Percentiles rank a stretch among this genome's conserved stretches.
Evolutionary conservation across 2,113 vertebrate genomes (phyloP).

Genomic region (Morone saxatilis): DNA sequence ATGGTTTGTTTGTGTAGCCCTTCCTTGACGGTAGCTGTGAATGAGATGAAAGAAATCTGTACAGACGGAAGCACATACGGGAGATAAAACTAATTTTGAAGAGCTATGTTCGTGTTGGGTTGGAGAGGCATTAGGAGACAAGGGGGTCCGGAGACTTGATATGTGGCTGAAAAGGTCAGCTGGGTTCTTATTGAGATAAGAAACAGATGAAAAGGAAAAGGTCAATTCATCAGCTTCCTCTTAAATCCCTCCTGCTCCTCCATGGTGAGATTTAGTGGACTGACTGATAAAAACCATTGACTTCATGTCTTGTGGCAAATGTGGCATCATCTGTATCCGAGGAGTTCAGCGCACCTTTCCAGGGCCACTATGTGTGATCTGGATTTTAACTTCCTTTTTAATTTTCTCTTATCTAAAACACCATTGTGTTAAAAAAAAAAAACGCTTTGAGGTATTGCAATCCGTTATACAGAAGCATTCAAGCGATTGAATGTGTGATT

Average conservation of each 20-base stretch:
- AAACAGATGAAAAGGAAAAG: constrained; percentile 81
- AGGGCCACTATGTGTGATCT: neutral
- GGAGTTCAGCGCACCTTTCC: neutral
- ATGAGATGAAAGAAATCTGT: constrained; percentile 46
- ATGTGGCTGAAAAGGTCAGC: constrained; percentile 81
- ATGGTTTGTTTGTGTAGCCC: constrained; percentile 44
- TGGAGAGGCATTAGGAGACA: constrained; percentile 34
- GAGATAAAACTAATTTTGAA: constrained; percentile 67
- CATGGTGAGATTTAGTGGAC: constrained; percentile 71
- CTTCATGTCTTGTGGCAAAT: constrained; percentile 59
- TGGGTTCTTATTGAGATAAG: constrained; percentile 81
- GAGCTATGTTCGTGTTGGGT: constrained; percentile 35
- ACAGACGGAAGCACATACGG: constrained; percentile 34
- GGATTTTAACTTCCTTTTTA: constrained; percentile 35
- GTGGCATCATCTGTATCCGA: constrained; percentile 38
- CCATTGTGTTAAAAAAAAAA: constrained; percentile 22
- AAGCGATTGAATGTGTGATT: constrained; percentile 43
- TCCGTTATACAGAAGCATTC: constrained; percentile 19
- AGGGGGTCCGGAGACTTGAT: constrained; percentile 65
- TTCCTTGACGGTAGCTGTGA: neutral
- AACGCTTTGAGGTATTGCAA: constrained; percentile 21
- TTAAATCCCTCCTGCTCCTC: constrained; percentile 75
- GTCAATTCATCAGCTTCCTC: constrained; percentile 83
- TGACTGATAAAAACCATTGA: constrained; percentile 75
- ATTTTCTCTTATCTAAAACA: constrained; percentile 4